A percentile compares a stretch with the other conserved stretches of the same genome.
These are phyloP conservation scores for Stegodyphus dumicola DNA, from an alignment of 1,140 invertebrate genomes.

Conservation along the genomic window DNA sequence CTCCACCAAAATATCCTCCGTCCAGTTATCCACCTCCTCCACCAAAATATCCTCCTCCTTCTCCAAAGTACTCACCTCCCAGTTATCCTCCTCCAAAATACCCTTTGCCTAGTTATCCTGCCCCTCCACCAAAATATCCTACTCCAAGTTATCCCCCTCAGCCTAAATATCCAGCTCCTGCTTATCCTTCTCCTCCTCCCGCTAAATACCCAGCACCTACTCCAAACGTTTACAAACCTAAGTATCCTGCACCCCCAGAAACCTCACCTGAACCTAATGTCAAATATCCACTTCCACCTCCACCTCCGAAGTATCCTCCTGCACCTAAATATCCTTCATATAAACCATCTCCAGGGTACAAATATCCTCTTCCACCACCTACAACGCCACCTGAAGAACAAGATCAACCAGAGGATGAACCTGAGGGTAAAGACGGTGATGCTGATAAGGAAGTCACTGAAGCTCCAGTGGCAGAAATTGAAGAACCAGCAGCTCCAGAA, in stretches of 20 bases:
- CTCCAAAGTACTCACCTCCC: conserved; percentile 24
- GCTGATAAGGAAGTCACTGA: not conserved
- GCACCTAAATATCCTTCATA: conserved; percentile 21
- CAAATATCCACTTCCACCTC: conserved; percentile 6
- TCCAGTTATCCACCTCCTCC: conserved; percentile 9
- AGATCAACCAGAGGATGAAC: not conserved
- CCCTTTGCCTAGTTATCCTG: conserved; percentile 2
- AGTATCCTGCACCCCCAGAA: conserved; percentile 19
- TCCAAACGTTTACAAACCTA: not conserved
- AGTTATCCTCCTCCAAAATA: conserved; percentile 24
- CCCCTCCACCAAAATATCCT: conserved; percentile 13
- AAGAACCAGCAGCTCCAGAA: not conserved
- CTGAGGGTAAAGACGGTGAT: not conserved
- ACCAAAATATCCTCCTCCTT: conserved; percentile 23
- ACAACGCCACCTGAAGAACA: conserved; percentile 19
- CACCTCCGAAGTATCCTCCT: conserved; percentile 16
- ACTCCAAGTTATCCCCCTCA: conserved; percentile 10
- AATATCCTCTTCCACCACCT: conserved; percentile 35
- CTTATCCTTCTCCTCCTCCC: conserved; percentile 3
- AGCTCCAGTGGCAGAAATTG: not conserved
- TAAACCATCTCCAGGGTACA: conserved; percentile 33
- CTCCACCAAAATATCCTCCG: conserved; percentile 17
- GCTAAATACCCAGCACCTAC: not conserved
- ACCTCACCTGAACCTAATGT: not conserved
- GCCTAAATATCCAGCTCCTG: conserved; percentile 19